Conservation (phyloP, 2,888 invertebrate species). For the Trissoscelio sp. region DNA sequence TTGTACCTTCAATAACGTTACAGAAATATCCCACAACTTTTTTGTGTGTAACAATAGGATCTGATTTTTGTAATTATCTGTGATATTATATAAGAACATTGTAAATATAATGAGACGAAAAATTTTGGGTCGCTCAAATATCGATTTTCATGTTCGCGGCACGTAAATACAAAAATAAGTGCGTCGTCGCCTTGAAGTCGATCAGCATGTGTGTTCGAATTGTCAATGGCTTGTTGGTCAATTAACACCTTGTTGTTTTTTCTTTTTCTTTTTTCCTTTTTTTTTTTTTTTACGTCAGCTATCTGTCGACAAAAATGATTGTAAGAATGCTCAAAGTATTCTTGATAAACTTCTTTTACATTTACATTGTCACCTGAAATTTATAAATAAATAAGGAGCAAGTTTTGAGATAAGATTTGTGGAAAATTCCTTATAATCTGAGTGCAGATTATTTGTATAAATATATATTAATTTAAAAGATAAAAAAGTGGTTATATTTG, state of each 20-base stretch:
- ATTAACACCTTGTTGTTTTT: too few species aligned
- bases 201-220: constrained; percentile 43
- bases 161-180: constrained; percentile 34
- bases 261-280: not conserved
- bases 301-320: too few species aligned
- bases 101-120: too few species aligned
- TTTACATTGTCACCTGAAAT: constrained; percentile 6
- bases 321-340: too few species aligned
- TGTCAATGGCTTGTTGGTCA: constrained; percentile 33
- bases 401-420: constrained; percentile 17
- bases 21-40: constrained; percentile 3
- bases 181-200: constrained; percentile 45
- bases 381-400: constrained; percentile 7
- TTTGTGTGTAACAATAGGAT: too few species aligned
- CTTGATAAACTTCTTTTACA: too few species aligned
- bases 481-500: too few species aligned
- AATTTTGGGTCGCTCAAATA: not conserved
- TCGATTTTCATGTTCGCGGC: not conserved
- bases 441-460: too few species aligned
- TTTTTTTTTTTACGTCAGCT: not conserved
- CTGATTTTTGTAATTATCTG: too few species aligned
- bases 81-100: too few species aligned
- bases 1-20: constrained; percentile 1
- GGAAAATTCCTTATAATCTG: constrained; percentile 21
- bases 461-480: too few species aligned